Evolutionary conservation across 2,888 invertebrate genomes (phyloP).

Genomic region (Netelia inedita): DNA sequence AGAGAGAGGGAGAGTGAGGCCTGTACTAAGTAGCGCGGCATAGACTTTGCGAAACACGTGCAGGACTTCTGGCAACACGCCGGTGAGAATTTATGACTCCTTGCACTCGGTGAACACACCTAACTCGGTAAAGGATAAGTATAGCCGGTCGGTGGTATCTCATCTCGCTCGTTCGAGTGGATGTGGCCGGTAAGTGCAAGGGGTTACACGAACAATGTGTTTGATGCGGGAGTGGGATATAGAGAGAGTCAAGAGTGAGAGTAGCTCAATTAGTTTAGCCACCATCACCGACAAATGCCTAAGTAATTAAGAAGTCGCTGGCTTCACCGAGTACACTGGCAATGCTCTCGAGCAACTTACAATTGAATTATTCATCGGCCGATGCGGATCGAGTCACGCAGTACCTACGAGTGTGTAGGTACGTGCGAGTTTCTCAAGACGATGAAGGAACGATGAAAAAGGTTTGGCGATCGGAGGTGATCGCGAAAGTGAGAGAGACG

Average conservation of each 20-base stretch:
- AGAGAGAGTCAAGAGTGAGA: slow-evolving; percentile 26
- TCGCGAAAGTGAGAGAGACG: neutral
- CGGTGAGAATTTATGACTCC: slow-evolving; percentile 62
- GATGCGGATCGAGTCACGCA: slow-evolving; percentile 52
- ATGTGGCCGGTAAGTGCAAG: slow-evolving; percentile 19
- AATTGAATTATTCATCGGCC: slow-evolving; percentile 65
- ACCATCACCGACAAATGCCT: slow-evolving; percentile 57
- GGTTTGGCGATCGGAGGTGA: slow-evolving; percentile 3
- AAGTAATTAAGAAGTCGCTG: slow-evolving; percentile 67
- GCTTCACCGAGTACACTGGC: slow-evolving; percentile 7
- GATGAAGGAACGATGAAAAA: neutral
- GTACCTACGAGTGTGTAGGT: neutral
- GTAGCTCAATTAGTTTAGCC: slow-evolving; percentile 67
- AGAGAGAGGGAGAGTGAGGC: slow-evolving; percentile 13
- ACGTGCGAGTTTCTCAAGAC: slow-evolving; percentile 28
- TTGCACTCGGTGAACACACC: slow-evolving; percentile 24
- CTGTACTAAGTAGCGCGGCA: too few relatives aligned
- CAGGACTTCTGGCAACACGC: slow-evolving; percentile 34
- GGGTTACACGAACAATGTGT: slow-evolving; percentile 30
- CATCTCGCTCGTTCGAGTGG: neutral
- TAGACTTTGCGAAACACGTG: slow-evolving; percentile 52
- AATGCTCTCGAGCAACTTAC: slow-evolving; percentile 47
- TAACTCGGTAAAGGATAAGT: too few relatives aligned
- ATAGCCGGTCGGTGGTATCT: neutral
- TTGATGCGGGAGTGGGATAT: slow-evolving; percentile 5